A percentile compares a stretch with the other conserved stretches of the same genome.
Conservation (phyloP, 2,797 vertebrate species). For the Neosalanx taihuensis region DNA sequence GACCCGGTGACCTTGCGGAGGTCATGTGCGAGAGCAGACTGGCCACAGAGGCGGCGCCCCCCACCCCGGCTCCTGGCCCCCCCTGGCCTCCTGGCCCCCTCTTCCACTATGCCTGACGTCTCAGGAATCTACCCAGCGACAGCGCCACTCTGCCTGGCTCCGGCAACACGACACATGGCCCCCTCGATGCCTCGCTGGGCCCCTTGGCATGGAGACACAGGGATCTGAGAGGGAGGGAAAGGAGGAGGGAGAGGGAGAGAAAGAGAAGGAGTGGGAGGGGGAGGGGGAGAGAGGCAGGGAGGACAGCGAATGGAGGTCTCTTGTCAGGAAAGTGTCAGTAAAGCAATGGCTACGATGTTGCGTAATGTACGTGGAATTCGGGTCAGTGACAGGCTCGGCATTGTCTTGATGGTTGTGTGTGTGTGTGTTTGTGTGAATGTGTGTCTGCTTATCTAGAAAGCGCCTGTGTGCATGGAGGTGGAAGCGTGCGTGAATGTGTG, state of each 20-base stretch:
- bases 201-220: neutral
- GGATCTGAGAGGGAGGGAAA: neutral
- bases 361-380: no score
- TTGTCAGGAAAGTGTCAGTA: no score
- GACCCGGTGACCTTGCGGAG: conserved; percentile 56
- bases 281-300: neutral
- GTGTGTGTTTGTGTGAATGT: neutral
- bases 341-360: no score
- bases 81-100: conserved; percentile 22
- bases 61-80: no score
- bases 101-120: conserved; percentile 58
- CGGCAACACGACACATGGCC: conserved; percentile 30
- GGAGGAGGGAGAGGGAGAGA: neutral
- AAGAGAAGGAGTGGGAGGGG: neutral
- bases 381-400: neutral
- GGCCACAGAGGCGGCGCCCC: conserved; percentile 18
- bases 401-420: neutral
- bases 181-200: neutral
- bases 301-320: no score
- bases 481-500: neutral
- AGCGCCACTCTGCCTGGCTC: conserved; percentile 40
- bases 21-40: conserved; percentile 60
- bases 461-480: neutral
- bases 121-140: conserved; percentile 55
- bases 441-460: neutral